Base-by-base conservation (phyloP, 2,888 invertebrate genomes). In the Lissocephala sabroskyi region DNA sequence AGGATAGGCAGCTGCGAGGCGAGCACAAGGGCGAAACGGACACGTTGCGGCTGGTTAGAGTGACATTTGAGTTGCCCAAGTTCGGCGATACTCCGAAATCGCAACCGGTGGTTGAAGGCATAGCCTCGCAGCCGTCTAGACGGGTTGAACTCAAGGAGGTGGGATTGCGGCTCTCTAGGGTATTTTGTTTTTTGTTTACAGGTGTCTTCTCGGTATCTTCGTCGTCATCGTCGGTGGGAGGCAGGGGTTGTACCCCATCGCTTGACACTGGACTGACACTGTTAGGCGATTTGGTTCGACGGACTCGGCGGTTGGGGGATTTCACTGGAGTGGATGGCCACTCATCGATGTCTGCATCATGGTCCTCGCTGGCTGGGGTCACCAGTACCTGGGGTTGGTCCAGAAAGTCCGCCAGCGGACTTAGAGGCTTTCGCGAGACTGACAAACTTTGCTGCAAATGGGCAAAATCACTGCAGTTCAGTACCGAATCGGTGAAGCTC, bases 401-500 rank as follows among this genome's bases (percentile, higher is more conserved):
- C 37, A 28, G 11, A 1, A 28, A 41, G 37, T 70, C 71, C 42
- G 65, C 49, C 50, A 82, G 64, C 13, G 80, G 79, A 52, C 81
- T 81, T 11, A 82, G 54, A 1, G 83, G 81, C 1, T 79, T 67
- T 1, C 82, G 76, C 3, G 55, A 47, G 2, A 57, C 60, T 1
- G 45, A 36, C 14, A 65, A 57, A 18, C 65, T 70, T 1, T 65
- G 44, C 10, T 82, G 65, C 10, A 79, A 19, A 23, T 65, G 62
- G 30, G 62, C 76, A 49, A 80, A 76, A 7, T 81, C 82, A 1
- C 66, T 66, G 5, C 74, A 65, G 36, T 84, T 73, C 2, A 84
- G 50, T 6, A 83, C 13, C 0, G 83, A 83, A 32, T 84, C 84
- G 0, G 71, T 79, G 35, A 84, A 83, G 39, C 82, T 83, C 48